Evolutionary conservation across 1,140 invertebrate genomes (phyloP), one percentile per base, ranked within the genome.

Genomic region (Panonychus citri): DNA sequence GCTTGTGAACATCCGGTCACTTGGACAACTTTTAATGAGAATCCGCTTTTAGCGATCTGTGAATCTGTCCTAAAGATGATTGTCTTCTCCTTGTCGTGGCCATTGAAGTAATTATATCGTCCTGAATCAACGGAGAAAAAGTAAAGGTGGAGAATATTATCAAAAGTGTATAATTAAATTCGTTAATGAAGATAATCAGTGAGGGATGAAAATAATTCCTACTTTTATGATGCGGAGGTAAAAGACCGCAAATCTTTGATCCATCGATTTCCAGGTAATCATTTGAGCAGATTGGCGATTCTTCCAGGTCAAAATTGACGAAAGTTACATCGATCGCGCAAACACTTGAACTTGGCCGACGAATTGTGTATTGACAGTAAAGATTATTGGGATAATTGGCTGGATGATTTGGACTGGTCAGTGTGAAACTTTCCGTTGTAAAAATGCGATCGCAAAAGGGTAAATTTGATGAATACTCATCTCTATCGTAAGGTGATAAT

Each of bases 211-310:
- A n/a, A 1, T 7, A 21, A 7, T 4, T n/a, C 57, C 54, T 42
- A 61, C 61, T 24, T 55, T 64, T 60, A 39, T 59, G 63, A 57
- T 57, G 59, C 25, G 58, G 51, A 19, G 60, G 61, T 17, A 63
- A 37, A 2, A 55, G 54, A 13, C 61, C 64, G 51, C 64, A 65
- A 15, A 64, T 59, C 12, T 54, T 57, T 24, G 60, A 56, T 21
- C 56, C 57, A n/a, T 63, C 63, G 21, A 64, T 59, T 40, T 65
- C 64, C 26, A 65, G 51, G 46, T 63, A 64, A 51, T 65, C 63
- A 19, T 61, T 60, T 13, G 42, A 39, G 54, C 64, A 65, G 10
- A 56, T 48, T 24, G 59, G 55, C 3, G 55, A 55, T 28, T 62
- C 62, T 53, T 63, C 62, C 7, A 64, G 24, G 37, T 64, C 59